phyloP scores from a whole-genome alignment of 2,113 vertebrate species.

The Oxygymnocypris stewartii region DNA sequence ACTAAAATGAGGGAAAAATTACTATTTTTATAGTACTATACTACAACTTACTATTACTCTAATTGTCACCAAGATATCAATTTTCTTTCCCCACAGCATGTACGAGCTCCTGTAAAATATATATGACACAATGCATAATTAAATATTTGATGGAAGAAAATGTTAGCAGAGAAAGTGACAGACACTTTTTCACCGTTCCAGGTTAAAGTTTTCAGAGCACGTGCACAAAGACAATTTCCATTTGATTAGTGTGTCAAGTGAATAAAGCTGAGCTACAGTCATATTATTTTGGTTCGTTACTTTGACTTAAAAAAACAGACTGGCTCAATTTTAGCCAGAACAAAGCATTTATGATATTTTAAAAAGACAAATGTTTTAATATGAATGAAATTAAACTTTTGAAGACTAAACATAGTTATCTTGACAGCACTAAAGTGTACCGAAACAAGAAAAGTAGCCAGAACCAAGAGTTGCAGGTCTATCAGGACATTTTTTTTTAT shows the following conservation, averaged over 20 bases:
- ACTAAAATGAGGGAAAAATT: no score
- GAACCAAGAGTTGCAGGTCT: slow-evolving; percentile 58
- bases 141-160: no score
- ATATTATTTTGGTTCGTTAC: neutral
- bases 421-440: neutral
- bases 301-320: neutral
- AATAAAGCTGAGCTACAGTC: neutral
- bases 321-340: neutral
- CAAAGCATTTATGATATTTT: neutral
- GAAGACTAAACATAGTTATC: neutral
- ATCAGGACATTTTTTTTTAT: slow-evolving; percentile 54
- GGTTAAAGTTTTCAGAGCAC: neutral
- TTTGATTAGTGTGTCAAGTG: neutral
- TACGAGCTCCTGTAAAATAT: no score
- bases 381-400: neutral
- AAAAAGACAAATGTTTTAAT: neutral
- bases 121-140: no score
- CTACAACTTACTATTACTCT: no score
- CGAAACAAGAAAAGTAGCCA: neutral
- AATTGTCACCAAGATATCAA: no score
- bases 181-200: neutral
- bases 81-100: no score
- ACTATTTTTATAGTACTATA: no score
- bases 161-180: no score
- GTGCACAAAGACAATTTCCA: neutral